Evolutionary conservation across 2,888 invertebrate genomes (phyloP).

Genomic region (Antheraea yamamai): DNA sequence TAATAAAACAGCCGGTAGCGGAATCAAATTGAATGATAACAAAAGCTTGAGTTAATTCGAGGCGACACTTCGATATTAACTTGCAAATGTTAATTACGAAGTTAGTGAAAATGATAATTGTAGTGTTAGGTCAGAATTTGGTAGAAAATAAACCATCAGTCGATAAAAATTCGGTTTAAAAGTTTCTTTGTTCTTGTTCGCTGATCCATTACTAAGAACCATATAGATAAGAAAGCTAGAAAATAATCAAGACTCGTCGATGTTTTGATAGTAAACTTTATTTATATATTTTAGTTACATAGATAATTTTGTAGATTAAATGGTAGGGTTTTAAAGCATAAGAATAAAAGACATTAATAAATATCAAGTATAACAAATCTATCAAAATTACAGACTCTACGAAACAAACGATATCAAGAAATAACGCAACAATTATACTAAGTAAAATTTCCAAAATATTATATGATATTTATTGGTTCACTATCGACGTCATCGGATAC

Average conservation of each 20-base stretch:
- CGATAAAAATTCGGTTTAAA: not conserved
- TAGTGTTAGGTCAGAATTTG: not conserved
- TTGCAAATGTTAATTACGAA: not conserved
- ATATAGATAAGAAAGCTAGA: not conserved
- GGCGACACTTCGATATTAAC: slow-evolving; percentile 40
- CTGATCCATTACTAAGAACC: not conserved
- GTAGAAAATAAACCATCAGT: not conserved
- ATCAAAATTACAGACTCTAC: not conserved
- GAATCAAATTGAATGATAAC: slow-evolving; percentile 81
- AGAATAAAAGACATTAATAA: not conserved
- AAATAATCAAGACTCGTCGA: not conserved
- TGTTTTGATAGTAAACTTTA: not conserved
- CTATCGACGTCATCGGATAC: slow-evolving; percentile 57
- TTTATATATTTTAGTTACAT: not conserved
- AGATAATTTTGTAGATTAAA: not conserved
- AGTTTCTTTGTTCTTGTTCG: not conserved
- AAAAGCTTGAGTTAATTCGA: slow-evolving; percentile 75
- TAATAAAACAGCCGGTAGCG: slow-evolving; percentile 78
- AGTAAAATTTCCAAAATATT: slow-evolving; percentile 3
- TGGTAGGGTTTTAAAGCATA: not conserved
- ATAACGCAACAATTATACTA: not conserved
- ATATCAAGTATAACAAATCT: not conserved
- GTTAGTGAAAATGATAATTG: not conserved
- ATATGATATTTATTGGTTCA: slow-evolving; percentile 42
- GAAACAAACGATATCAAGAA: not conserved